phyloP scores from a whole-genome alignment of 2,888 invertebrate species.

The Drosophila ochracea region DNA sequence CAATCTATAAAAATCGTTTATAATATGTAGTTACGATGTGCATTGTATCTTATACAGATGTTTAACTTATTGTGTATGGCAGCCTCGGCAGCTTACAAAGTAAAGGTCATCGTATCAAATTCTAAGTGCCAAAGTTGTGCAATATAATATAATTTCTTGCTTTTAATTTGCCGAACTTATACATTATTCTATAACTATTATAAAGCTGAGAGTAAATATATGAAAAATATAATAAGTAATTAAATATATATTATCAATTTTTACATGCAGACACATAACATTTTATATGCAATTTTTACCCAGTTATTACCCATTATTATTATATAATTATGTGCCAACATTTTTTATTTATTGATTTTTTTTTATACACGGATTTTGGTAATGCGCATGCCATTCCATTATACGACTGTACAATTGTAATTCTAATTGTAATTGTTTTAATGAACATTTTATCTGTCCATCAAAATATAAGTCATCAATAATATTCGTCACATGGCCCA shows the following conservation, averaged over 20 bases:
- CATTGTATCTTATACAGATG: neutral
- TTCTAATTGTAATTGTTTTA: neutral
- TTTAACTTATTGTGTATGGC: neutral
- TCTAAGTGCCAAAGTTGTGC: neutral
- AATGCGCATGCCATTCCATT: slow-evolving; percentile 7
- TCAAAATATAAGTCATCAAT: neutral
- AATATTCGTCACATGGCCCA: neutral
- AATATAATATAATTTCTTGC: neutral
- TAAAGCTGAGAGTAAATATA: neutral
- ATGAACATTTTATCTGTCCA: slow-evolving; percentile 15
- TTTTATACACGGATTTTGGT: neutral
- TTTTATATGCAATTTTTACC: neutral
- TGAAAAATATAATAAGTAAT: neutral
- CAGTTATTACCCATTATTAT: neutral
- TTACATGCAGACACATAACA: neutral
- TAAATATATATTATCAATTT: neutral
- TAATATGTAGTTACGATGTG: neutral
- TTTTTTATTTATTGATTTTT: slow-evolving; percentile 8
- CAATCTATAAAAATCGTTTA: slow-evolving; percentile 16
- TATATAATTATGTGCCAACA: neutral
- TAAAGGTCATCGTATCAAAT: neutral
- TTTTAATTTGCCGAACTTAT: neutral
- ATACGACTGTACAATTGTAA: neutral
- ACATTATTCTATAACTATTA: neutral
- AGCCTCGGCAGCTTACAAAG: neutral